Base-by-base conservation (phyloP, 2,797 vertebrate genomes). In the Rhabdophis nuchalis region DNA sequence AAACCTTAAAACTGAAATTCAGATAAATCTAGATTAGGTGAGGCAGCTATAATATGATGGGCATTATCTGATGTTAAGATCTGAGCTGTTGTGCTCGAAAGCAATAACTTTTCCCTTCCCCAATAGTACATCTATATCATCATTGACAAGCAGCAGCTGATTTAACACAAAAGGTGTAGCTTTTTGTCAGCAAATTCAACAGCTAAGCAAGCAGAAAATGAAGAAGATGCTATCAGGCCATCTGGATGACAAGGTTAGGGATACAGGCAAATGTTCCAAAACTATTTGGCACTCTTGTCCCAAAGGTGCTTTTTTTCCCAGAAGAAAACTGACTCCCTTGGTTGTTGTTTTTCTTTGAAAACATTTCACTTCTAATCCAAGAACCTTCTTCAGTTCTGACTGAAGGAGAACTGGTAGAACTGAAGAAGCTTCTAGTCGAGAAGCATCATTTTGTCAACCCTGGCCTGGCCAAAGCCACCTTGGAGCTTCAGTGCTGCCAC, bases 211-310 rank as follows among this genome's bases (percentile, higher is more conserved):
- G 7, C 64, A 53, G 88, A 52, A 72, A 92, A 88, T 82, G 2
- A 0, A 1, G 61, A 61, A 8, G 29, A 1, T 27, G 61, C 92
- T 91, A 87, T 12, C 27, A 10, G 2, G 0, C 1, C 0, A 23
- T 27, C 20, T 4, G 58, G 77, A 41, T 9, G 16, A 86, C 87
- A 64, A 85, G 89, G 41, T 32, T 87, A 25, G 56, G 54, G 88
- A 0, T 85, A 95, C 68, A 90, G 91, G 92, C 61, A n/a, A 68
- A 32, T 14, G 46, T 61, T 53, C 77, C 27, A 50, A 93, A n/a
- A 20, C 50, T 18, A 2, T 94, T 93, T 90, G 90, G 91, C 92
- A 92, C 91, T 94, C 92, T 93, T 93, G 91, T 32, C 64, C 14
- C 14, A 32, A 32, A 68, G 29, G n/a, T 68, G 14, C 6, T 68